Evolutionary conservation across 2,113 vertebrate species (phyloP).

Genomic region (Cynocephalus volans): DNA sequence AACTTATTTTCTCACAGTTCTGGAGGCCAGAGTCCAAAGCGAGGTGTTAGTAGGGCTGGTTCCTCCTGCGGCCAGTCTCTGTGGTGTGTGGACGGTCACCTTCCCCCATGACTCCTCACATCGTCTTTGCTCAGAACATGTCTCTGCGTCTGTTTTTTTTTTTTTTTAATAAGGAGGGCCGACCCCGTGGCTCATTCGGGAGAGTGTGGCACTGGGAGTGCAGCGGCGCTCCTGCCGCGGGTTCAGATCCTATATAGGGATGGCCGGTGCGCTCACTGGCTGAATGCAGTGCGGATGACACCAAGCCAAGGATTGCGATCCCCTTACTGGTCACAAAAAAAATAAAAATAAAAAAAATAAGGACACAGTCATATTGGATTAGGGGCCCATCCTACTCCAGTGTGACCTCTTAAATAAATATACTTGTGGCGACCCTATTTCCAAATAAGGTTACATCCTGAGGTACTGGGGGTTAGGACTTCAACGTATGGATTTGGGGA

Average conservation of each 20-base stretch:
- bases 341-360: too few species aligned
- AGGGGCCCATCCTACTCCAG: background rate
- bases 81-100: accelerated
- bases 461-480: background rate
- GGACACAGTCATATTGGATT: background rate
- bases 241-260: too few species aligned
- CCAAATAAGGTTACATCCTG: background rate
- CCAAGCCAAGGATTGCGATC: too few species aligned
- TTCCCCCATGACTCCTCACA: background rate
- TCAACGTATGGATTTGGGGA: background rate
- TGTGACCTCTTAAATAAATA: background rate
- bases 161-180: too few species aligned
- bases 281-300: too few species aligned
- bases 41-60: background rate
- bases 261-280: too few species aligned
- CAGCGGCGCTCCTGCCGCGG: too few species aligned
- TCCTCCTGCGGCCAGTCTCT: background rate
- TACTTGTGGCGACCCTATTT: background rate
- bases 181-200: too few species aligned
- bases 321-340: too few species aligned
- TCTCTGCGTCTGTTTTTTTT: background rate
- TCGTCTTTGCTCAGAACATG: accelerated
- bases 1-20: accelerated
- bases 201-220: too few species aligned
- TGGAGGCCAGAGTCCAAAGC: background rate